A percentile compares a stretch with the other conserved stretches of the same genome.
phyloP scores from a whole-genome alignment of 1,140 invertebrate genomes.

The Drosophila paulistorum region DNA sequence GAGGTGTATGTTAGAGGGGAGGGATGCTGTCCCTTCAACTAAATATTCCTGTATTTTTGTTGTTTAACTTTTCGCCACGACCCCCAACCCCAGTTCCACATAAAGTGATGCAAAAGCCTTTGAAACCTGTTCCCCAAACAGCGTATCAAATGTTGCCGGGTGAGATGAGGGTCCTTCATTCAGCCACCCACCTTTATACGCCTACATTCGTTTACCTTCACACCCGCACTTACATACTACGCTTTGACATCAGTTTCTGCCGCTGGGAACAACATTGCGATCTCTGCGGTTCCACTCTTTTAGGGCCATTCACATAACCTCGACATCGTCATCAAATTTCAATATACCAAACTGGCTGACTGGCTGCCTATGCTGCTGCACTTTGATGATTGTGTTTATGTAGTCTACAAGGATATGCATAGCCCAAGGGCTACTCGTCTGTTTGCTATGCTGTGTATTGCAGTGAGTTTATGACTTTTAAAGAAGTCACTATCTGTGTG shows the following conservation, averaged over 20 bases:
- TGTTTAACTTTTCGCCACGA: slow-evolving; percentile 38
- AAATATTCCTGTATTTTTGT: slow-evolving; percentile 14
- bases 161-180: background rate
- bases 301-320: slow-evolving; percentile 1
- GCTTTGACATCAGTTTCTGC: slow-evolving; percentile 54
- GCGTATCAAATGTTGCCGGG: slow-evolving; percentile 49
- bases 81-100: background rate
- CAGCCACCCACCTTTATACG: background rate
- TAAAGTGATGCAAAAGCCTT: slow-evolving; percentile 36
- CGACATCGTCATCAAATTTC: slow-evolving; percentile 41
- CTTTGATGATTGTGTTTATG: slow-evolving; percentile 40
- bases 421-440: slow-evolving; percentile 2
- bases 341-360: slow-evolving; percentile 44
- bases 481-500: background rate
- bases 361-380: slow-evolving; percentile 19
- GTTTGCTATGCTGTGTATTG: slow-evolving; percentile 4
- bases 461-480: slow-evolving; percentile 8
- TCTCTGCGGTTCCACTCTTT: background rate
- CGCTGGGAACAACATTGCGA: slow-evolving; percentile 35
- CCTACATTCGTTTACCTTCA: slow-evolving; percentile 4
- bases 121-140: slow-evolving; percentile 53
- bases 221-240: slow-evolving; percentile 8
- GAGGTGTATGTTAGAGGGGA: too few relatives aligned
- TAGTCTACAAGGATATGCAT: slow-evolving; percentile 8
- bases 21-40: background rate